Evolutionary conservation across 1,140 invertebrate genomes (phyloP).

Genomic region (Penaeus japonicus): DNA sequence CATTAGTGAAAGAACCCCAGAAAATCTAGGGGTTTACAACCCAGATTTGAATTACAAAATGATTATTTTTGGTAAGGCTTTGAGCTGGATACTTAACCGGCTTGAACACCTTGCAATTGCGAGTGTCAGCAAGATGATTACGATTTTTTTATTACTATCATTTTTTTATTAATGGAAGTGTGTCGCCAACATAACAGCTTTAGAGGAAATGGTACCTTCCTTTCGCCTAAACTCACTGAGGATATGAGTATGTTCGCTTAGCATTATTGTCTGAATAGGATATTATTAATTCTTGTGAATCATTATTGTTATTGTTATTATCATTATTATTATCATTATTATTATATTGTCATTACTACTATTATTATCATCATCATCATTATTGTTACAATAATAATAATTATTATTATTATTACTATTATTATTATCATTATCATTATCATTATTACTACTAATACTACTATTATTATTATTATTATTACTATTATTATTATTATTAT

Average conservation of each 20-base stretch:
- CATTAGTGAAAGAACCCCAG: too few relatives aligned
- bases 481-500: slow-evolving; percentile 25
- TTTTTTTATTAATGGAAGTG: too few relatives aligned
- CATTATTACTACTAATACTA: slow-evolving; percentile 16
- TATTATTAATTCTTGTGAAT: not conserved
- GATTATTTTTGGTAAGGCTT: too few relatives aligned
- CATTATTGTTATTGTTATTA: slow-evolving; percentile 23
- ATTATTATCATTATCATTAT: slow-evolving; percentile 17
- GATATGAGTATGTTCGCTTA: not conserved
- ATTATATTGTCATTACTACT: slow-evolving; percentile 23
- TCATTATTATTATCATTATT: slow-evolving; percentile 22
- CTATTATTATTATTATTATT: slow-evolving; percentile 22
- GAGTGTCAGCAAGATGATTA: too few relatives aligned
- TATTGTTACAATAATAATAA: slow-evolving; percentile 8
- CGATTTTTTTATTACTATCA: too few relatives aligned
- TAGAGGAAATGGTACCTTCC: too few relatives aligned
- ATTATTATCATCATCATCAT: slow-evolving; percentile 11
- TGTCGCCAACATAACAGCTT: too few relatives aligned
- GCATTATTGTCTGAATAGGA: not conserved
- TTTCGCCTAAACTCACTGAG: not conserved
- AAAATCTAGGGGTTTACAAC: too few relatives aligned
- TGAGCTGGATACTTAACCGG: too few relatives aligned
- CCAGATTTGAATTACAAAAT: too few relatives aligned
- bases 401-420: slow-evolving; percentile 15
- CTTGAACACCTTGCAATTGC: too few relatives aligned